Percentiles rank a stretch among this genome's conserved stretches.
phyloP scores from a whole-genome alignment of 2,797 vertebrate genomes.

The Betta splendens region DNA sequence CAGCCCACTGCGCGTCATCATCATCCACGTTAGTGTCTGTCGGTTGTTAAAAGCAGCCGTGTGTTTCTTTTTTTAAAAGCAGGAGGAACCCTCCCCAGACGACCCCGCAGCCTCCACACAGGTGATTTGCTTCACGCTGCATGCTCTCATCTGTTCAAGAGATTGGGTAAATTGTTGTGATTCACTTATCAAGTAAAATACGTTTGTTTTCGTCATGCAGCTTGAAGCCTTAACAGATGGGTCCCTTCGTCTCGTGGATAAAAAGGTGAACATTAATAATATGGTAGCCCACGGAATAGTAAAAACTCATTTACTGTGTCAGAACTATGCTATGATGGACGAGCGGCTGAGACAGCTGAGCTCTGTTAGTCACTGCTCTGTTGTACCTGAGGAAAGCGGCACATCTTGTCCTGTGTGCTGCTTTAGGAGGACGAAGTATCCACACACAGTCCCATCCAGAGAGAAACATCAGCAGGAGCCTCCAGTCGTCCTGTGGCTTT shows the following conservation, averaged over 20 bases:
- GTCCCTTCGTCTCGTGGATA: slow-evolving; percentile 14
- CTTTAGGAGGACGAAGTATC: slow-evolving; percentile 38
- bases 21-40: slow-evolving; percentile 10
- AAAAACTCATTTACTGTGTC: slow-evolving; percentile 22
- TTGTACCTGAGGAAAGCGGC: slow-evolving; percentile 18
- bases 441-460: slow-evolving; percentile 19
- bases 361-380: slow-evolving; percentile 22
- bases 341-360: not conserved
- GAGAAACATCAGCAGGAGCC: slow-evolving; percentile 14
- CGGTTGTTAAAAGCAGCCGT: slow-evolving; percentile 18
- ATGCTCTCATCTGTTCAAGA: slow-evolving; percentile 27
- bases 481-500: slow-evolving; percentile 22
- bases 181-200: slow-evolving; percentile 26
- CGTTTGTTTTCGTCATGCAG: slow-evolving; percentile 33
- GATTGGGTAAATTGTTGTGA: slow-evolving; percentile 15
- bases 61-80: not conserved
- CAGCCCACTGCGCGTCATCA: slow-evolving; percentile 28
- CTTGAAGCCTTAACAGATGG: slow-evolving; percentile 37
- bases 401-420: slow-evolving; percentile 27
- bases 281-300: slow-evolving; percentile 3
- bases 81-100: slow-evolving; percentile 66
- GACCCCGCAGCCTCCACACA: slow-evolving; percentile 31
- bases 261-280: slow-evolving; percentile 27
- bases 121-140: slow-evolving; percentile 45
- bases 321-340: no score